These are phyloP conservation scores for Remorina albescens DNA, from an alignment of 2,797 vertebrate species.

Conservation along the genomic window DNA sequence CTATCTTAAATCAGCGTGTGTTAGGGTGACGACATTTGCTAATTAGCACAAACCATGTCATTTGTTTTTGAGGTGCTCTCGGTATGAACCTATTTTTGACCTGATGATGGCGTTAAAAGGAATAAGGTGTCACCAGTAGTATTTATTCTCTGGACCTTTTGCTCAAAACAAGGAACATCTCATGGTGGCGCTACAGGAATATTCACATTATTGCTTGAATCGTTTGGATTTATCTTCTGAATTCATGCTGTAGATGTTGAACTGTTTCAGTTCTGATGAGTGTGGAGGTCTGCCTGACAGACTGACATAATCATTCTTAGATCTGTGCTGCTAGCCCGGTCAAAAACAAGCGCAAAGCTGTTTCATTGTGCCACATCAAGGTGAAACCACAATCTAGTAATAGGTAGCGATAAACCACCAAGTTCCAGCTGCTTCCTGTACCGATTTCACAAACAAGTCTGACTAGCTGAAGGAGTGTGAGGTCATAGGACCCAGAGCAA, in stretches of 20 bases:
- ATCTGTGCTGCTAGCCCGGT: neutral
- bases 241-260: neutral
- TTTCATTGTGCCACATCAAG: constrained; percentile 4
- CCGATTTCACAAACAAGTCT: constrained; percentile 45
- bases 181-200: neutral
- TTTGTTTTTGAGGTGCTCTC: neutral
- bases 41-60: neutral
- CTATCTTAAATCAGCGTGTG: neutral
- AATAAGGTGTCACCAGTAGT: no score
- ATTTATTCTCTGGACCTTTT: neutral
- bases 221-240: neutral
- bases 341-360: neutral
- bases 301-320: no score
- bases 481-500: constrained; percentile 5
- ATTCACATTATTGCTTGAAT: neutral
- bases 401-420: neutral
- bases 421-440: constrained; percentile 10
- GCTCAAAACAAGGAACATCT: no score
- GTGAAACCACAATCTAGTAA: constrained; percentile 16
- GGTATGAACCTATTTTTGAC: neutral
- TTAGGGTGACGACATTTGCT: neutral
- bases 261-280: neutral
- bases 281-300: no score
- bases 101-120: no score
- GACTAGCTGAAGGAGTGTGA: constrained; percentile 34